Conservation (phyloP, 2,113 vertebrate genomes). For the Callocephalon fimbriatum region DNA sequence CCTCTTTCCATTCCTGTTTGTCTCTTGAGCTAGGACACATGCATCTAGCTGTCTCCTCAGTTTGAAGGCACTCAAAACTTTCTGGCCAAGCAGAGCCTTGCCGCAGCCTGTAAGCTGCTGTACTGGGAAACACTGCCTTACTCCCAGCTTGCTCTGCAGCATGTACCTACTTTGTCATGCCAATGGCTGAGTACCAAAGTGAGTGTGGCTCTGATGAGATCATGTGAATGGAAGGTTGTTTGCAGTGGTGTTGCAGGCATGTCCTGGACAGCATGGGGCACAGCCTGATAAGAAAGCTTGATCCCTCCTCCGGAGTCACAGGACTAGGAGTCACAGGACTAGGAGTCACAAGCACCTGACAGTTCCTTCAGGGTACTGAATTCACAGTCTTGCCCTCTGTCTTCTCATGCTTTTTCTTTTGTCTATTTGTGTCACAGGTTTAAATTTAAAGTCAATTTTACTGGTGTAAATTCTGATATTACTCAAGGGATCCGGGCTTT, state of each 20-base stretch:
- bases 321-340: not conserved
- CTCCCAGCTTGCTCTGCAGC: rapidly evolving
- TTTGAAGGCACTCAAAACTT: not conserved
- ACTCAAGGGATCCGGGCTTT: not conserved
- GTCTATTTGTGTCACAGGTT: not conserved
- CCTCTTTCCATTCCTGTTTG: not conserved
- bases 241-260: not conserved
- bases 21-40: not conserved
- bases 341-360: not conserved
- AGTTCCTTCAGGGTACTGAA: not conserved
- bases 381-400: not conserved
- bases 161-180: rapidly evolving
- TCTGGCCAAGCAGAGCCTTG: not conserved
- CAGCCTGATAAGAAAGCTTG: not conserved
- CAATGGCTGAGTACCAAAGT: rapidly evolving
- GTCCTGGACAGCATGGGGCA: rapidly evolving
- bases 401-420: not conserved
- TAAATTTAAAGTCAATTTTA: constrained; percentile 8
- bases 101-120: not conserved
- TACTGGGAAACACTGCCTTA: rapidly evolving
- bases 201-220: not conserved
- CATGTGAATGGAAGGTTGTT: rapidly evolving
- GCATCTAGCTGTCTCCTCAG: not conserved
- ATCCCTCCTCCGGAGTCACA: not conserved
- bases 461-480: not conserved